Conservation (phyloP, 2,113 vertebrate species). For the Xenus cinereus region DNA sequence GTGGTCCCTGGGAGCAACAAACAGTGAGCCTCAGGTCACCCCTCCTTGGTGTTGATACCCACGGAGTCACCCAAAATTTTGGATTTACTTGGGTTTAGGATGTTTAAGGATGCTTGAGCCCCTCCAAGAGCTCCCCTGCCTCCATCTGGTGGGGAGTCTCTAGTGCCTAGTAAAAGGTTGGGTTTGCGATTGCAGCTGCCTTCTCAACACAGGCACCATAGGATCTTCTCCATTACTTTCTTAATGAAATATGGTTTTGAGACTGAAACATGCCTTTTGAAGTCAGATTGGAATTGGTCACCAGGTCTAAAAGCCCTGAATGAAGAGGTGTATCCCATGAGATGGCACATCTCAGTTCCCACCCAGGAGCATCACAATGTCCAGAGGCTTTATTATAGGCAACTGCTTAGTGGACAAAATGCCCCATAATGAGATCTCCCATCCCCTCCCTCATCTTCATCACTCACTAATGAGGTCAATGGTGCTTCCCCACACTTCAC, state of each 20-base stretch:
- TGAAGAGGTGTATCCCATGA: neutral
- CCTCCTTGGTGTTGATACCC: neutral
- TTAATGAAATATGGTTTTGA: neutral
- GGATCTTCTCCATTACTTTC: neutral
- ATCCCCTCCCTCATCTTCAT: neutral
- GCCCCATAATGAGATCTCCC: neutral
- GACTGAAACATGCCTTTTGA: neutral
- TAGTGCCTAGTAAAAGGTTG: neutral
- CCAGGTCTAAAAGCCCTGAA: neutral
- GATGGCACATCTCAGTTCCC: neutral
- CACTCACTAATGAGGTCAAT: neutral
- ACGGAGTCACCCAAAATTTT: neutral
- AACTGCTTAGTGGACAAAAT: neutral
- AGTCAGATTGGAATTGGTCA: neutral
- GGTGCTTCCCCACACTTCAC: neutral
- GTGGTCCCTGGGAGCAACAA: neutral
- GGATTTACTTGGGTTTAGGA: neutral
- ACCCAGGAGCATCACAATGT: neutral
- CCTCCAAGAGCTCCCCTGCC: no score
- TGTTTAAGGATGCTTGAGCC: neutral
- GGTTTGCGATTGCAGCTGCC: neutral
- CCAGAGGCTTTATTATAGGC: neutral
- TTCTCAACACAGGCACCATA: accelerated
- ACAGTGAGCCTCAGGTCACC: accelerated
- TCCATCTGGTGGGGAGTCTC: neutral